Evolutionary conservation across 2,113 vertebrate species (phyloP), one percentile per base, ranked within the genome.

Genomic region (Circaetus cinerascens): DNA sequence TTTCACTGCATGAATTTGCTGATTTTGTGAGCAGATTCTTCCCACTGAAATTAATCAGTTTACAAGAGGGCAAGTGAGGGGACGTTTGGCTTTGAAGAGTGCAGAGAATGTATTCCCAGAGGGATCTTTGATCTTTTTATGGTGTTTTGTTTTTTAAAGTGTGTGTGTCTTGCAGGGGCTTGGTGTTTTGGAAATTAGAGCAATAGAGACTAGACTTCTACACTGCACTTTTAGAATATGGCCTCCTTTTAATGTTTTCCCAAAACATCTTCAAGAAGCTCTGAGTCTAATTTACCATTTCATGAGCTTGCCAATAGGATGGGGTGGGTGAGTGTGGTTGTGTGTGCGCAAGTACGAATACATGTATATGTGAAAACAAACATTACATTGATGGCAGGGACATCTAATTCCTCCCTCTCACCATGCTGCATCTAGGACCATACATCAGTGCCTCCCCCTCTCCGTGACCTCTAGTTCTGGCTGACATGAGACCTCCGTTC

Each of bases 121-220:
- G 86, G 62, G 51, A 72, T 84, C 91, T 95, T 97, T 97, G 88
- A 94, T 94, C 96, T 95, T 95, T 92, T 89, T 48, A 85, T 89
- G 93, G 32, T 89, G 78, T 95, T 96, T 88, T 93, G 83, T 80
- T 96, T 94, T 79, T 91, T 40, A 15, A 79, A 96, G 86, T 30
- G 19, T 62, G 45, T 59, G 66, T 78, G 89, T 89, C 86, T 90
- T 80, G 36, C 75, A 81, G 86, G n/a, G 60, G 13, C n/a, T 91
- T 59, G 56, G 51, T 1, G 6, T 48, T 92, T 72, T 87, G 73
- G 68, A 86, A 89, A 78, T 41, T 4, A 51, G 79, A 86, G 57
- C 66, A 51, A 4, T 3, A 81, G 68, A 85, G 75, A 32, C 59
- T 15, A 30, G 85, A 38, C 17, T 72, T 88, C 60, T 56, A 26